phyloP scores from a whole-genome alignment of 37 sponge, comb jelly and placozoan genomes.

The Ephydatia muelleri region DNA sequence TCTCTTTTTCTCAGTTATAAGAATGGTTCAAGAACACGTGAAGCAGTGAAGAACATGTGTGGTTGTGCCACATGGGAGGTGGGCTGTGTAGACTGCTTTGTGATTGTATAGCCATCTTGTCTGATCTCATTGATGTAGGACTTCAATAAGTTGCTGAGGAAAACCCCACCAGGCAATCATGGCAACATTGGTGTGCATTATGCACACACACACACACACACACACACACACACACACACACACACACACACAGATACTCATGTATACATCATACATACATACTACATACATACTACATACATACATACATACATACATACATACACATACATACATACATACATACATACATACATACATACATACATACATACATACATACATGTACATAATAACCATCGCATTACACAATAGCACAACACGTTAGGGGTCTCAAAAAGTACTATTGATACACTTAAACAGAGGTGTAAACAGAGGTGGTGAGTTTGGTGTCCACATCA shows the following conservation, averaged over 20 bases:
- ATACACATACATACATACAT: background rate
- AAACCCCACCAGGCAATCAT: slow-evolving; percentile 81
- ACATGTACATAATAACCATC: background rate
- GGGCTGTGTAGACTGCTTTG: background rate
- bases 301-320: too few species aligned
- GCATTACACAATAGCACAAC: too few species aligned
- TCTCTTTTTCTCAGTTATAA: slow-evolving; percentile 67
- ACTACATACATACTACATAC: background rate
- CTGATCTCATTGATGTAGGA: slow-evolving; percentile 18
- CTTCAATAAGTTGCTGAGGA: slow-evolving; percentile 64
- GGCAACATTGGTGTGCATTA: slow-evolving; percentile 79
- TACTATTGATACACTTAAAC: too few species aligned
- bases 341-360: too few species aligned
- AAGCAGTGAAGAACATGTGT: slow-evolving; percentile 63
- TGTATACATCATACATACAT: background rate
- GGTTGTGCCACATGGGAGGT: slow-evolving; percentile 71
- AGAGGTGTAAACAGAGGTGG: too few species aligned
- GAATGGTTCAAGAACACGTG: slow-evolving; percentile 84
- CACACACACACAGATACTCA: background rate
- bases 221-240: background rate
- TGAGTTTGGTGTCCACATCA: too few species aligned
- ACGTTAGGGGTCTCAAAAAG: too few species aligned
- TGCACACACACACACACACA: background rate
- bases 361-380: background rate
- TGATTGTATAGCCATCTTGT: background rate